Percentiles rank a stretch among this genome's conserved stretches.
These are phyloP conservation scores for Diachasmimorpha longicaudata DNA, from an alignment of 1,140 invertebrate genomes.

Conservation along the genomic window DNA sequence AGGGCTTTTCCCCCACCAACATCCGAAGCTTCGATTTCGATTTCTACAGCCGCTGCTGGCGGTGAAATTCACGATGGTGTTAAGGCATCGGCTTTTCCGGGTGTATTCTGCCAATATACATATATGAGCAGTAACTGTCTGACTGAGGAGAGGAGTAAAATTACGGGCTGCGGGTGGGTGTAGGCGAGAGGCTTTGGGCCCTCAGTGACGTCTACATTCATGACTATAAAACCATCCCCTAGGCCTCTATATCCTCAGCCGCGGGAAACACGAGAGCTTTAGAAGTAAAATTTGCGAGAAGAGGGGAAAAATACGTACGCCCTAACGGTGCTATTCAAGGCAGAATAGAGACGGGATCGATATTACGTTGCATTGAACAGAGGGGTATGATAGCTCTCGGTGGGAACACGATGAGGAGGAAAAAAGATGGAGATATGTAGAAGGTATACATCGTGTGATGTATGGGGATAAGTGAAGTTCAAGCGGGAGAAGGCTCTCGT, in stretches of 20 bases:
- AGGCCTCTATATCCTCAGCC: neutral
- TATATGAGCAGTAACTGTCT: neutral
- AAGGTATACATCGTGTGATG: neutral
- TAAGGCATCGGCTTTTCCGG: neutral
- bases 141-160: neutral
- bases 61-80: neutral
- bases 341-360: neutral
- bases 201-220: neutral
- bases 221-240: neutral
- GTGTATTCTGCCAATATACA: conserved; percentile 1
- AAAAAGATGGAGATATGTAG: neutral
- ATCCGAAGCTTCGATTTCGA: conserved; percentile 9
- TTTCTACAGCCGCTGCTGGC: neutral
- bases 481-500: neutral
- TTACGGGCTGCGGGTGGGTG: neutral
- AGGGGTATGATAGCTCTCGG: neutral
- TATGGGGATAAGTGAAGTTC: neutral
- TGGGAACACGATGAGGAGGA: neutral
- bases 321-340: neutral
- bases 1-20: neutral
- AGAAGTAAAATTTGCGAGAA: neutral
- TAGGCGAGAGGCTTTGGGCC: neutral
- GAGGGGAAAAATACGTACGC: neutral
- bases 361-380: neutral
- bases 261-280: neutral